Evolutionary conservation across 2,888 invertebrate genomes (phyloP).

Genomic region (Metellina segmentata): DNA sequence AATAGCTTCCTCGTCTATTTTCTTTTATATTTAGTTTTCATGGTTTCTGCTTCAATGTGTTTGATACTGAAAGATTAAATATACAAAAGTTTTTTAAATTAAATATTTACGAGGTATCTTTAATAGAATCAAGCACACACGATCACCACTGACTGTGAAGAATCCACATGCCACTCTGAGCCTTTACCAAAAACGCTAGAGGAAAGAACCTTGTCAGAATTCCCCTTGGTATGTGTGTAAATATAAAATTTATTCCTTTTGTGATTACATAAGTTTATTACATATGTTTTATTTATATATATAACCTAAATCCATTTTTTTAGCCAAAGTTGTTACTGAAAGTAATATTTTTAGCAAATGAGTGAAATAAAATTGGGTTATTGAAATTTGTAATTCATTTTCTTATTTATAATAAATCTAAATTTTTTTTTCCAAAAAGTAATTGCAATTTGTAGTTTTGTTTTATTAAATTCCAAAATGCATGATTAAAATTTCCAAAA

Average conservation of each 20-base stretch:
- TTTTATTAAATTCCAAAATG: background rate
- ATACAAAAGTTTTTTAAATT: background rate
- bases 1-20: background rate
- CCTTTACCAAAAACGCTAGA: constrained; percentile 34
- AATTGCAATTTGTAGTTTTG: background rate
- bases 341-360: no score
- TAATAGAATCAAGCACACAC: background rate
- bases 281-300: no score
- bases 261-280: no score
- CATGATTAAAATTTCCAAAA: background rate
- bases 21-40: background rate
- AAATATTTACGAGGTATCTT: no score
- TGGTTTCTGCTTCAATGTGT: background rate
- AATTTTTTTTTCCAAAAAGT: no score
- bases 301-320: no score
- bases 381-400: no score
- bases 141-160: background rate
- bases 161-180: background rate
- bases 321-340: no score
- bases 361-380: background rate
- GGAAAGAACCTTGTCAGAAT: constrained; percentile 57
- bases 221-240: constrained; percentile 32
- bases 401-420: no score
- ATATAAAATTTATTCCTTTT: no score
- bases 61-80: constrained; percentile 12